Percentiles rank a stretch among this genome's conserved stretches.
phyloP scores from a whole-genome alignment of 2,113 vertebrate species.

The Collichthys lucidus region DNA sequence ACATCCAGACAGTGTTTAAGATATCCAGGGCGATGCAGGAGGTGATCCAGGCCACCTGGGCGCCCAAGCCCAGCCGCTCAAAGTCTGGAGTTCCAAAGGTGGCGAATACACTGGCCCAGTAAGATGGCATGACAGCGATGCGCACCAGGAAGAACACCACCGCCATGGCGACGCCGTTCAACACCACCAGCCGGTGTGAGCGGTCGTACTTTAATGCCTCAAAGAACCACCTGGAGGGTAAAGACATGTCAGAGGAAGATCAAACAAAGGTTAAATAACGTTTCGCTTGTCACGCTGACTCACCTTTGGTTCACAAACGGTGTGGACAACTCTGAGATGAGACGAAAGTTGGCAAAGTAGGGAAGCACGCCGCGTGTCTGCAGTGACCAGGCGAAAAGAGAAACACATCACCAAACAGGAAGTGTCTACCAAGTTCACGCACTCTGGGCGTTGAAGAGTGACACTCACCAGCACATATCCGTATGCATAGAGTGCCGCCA shows the following conservation, averaged over 20 bases:
- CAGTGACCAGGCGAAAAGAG: constrained; percentile 4
- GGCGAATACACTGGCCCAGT: constrained; percentile 85
- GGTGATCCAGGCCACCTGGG: constrained; percentile 87
- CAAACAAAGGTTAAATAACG: background rate
- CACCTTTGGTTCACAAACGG: constrained; percentile 89
- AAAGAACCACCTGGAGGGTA: constrained; percentile 84
- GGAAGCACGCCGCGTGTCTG: constrained; percentile 85
- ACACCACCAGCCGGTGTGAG: constrained; percentile 79
- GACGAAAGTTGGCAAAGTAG: constrained; percentile 87
- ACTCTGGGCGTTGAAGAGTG: background rate
- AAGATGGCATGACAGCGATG: constrained; percentile 87
- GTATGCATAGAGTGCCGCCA: constrained; percentile 88
- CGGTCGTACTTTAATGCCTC: constrained; percentile 82
- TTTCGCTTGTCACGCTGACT: background rate
- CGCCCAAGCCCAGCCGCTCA: constrained; percentile 81
- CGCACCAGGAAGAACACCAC: constrained; percentile 86
- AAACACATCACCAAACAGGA: background rate
- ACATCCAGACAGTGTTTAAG: constrained; percentile 87
- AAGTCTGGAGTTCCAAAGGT: constrained; percentile 85
- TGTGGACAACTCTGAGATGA: constrained; percentile 88
- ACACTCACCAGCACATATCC: constrained; percentile 87
- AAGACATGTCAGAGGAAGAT: constrained; percentile 10
- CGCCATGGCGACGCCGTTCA: constrained; percentile 84
- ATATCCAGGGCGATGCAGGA: constrained; percentile 85
- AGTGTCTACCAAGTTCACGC: background rate